Evolutionary conservation across 2,888 invertebrate species (phyloP).

Genomic region (Podotricha telesiphe): DNA sequence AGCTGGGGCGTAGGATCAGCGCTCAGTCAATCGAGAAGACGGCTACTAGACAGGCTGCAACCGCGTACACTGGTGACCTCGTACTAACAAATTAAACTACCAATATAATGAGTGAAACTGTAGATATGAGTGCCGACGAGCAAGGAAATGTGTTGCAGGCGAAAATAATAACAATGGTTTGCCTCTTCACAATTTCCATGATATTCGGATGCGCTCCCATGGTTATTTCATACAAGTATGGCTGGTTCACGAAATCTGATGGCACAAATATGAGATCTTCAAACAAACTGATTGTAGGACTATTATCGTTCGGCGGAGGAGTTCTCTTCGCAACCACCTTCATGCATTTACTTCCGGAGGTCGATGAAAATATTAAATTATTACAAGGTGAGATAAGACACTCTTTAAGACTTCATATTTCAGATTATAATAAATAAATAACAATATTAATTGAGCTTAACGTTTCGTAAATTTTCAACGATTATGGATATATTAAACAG

Average conservation of each 20-base stretch:
- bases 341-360: slow-evolving; percentile 91
- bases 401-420: too few relatives aligned
- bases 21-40: slow-evolving; percentile 58
- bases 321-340: slow-evolving; percentile 92
- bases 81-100: slow-evolving; percentile 51
- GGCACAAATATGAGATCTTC: slow-evolving; percentile 76
- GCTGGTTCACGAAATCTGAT: slow-evolving; percentile 81
- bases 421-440: too few relatives aligned
- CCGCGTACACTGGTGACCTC: slow-evolving; percentile 43
- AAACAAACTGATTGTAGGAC: slow-evolving; percentile 82
- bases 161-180: slow-evolving; percentile 91
- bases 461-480: too few relatives aligned
- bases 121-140: slow-evolving; percentile 49
- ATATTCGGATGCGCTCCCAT: slow-evolving; percentile 90
- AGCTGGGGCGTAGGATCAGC: slow-evolving; percentile 58
- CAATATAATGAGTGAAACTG: slow-evolving; percentile 51
- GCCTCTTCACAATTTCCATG: slow-evolving; percentile 90
- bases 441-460: too few relatives aligned
- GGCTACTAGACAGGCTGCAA: slow-evolving; percentile 43
- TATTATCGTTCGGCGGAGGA: slow-evolving; percentile 91
- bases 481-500: too few relatives aligned
- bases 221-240: slow-evolving; percentile 86
- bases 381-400: slow-evolving; percentile 79
- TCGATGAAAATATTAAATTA: slow-evolving; percentile 86
- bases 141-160: slow-evolving; percentile 83